Base-by-base conservation (phyloP, 2,888 invertebrate genomes). In the Campoplex nolae region DNA sequence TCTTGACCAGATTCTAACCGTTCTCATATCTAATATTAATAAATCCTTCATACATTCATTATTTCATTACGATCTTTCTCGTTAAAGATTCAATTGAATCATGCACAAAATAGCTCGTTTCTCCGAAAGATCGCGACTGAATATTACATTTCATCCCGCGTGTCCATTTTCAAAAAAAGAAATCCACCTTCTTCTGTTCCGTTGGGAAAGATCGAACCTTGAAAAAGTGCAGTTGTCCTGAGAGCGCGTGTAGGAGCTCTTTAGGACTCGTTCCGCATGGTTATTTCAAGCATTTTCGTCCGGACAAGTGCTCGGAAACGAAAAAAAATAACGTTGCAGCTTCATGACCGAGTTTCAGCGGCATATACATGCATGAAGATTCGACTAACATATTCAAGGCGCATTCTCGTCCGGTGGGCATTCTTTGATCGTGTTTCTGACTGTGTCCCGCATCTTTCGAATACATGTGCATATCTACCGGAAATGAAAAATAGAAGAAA, bases 341-440 rank as follows among this genome's bases (percentile, higher is more conserved):
- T 84, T 83, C 80, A 83, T 75, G 76, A 58, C 76, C 76, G 83
- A 83, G 65, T 86, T 86, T 80, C 78, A 3, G 16, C 16, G 16
- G 65, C 23, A 42, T 67, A 80, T 83, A 77, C 65, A 82, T 71
- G 83, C 38, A 38, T 6, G 76, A 80, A 23, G 73, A 80, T 86
- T 80, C 83, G 86, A 86, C 84, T 86, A 84, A 38, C 81, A 83
- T 75, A 80, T 84, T 73, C 76, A 56, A 67, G 77, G 67, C 81
- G 67, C 80, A 77, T 74, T 86, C 77, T 83, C 77, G 54, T 70
- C 62, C 75, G 48, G 77, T 35, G 67, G 67, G n/a, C 77, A 68
- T 67, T 56, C 35, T 38, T 78, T 51, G 62, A 51, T 48, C 48
- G 42, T 67, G 75, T 48, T 48, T 28, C n/a, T 74, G 62, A 48